These are phyloP conservation scores for Calephelis virginiensis DNA, from an alignment of 1,140 invertebrate species.

Conservation along the genomic window DNA sequence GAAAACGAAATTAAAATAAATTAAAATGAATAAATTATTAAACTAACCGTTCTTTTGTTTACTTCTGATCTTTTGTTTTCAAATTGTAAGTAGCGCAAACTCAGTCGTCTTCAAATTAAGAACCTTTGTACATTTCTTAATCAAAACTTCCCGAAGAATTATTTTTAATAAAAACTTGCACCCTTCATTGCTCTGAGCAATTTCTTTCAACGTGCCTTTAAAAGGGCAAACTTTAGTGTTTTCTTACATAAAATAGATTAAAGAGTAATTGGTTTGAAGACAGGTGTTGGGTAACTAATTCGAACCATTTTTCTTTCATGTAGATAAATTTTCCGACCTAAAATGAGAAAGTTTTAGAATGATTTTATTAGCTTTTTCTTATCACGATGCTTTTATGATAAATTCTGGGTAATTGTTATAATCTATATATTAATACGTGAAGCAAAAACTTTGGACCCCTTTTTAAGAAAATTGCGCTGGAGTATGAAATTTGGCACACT, in stretches of 20 bases:
- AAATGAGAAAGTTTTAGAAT: no score
- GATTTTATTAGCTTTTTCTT: no score
- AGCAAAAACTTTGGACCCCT: no score
- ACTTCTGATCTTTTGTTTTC: background rate
- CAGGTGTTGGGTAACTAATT: conserved; percentile 10
- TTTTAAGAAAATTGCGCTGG: no score
- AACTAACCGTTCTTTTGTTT: no score
- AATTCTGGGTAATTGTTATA: no score
- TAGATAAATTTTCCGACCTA: background rate
- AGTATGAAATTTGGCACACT: no score
- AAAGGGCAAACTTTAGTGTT: conserved; percentile 7
- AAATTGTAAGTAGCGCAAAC: background rate
- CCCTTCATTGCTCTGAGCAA: conserved; percentile 5
- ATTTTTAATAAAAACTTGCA: conserved; percentile 12
- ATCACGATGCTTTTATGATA: no score
- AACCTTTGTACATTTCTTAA: conserved; percentile 12
- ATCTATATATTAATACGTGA: no score
- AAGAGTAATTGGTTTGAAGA: conserved; percentile 5
- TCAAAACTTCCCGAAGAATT: conserved; percentile 8
- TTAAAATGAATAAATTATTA: no score
- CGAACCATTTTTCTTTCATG: background rate
- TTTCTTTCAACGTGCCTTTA: conserved; percentile 5
- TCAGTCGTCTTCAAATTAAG: background rate
- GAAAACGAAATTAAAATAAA: no score
- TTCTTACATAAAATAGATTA: conserved; percentile 5